Conservation (phyloP, 2,888 invertebrate species). For the Rhabditophanes sp. region DNA sequence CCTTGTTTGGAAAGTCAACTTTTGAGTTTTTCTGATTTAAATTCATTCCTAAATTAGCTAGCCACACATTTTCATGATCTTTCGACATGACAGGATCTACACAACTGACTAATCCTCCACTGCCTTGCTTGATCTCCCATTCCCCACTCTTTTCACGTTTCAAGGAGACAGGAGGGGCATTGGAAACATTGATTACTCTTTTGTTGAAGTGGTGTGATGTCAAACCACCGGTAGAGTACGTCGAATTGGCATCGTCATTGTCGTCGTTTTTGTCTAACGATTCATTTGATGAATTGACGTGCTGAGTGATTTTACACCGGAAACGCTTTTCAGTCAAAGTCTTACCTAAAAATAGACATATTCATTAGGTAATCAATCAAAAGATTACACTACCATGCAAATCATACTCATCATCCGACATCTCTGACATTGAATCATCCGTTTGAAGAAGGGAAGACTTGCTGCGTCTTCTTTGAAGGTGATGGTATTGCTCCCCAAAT, state of each 20-base stretch:
- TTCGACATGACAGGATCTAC: slow-evolving; percentile 44
- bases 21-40: slow-evolving; percentile 21
- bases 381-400: too few relatives aligned
- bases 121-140: slow-evolving; percentile 40
- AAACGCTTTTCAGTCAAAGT: too few relatives aligned
- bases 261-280: neutral
- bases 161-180: slow-evolving; percentile 43
- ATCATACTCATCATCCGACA: too few relatives aligned
- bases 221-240: neutral
- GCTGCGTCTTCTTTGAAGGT: slow-evolving; percentile 18
- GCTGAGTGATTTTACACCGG: too few relatives aligned
- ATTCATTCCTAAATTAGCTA: slow-evolving; percentile 43
- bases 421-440: too few relatives aligned
- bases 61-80: slow-evolving; percentile 41
- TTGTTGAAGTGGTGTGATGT: slow-evolving; percentile 20
- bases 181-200: slow-evolving; percentile 44
- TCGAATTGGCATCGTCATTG: neutral
- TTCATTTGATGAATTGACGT: too few relatives aligned
- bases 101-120: slow-evolving; percentile 42
- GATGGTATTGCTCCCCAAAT: slow-evolving; percentile 35
- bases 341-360: too few relatives aligned
- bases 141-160: slow-evolving; percentile 34
- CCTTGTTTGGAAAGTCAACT: slow-evolving; percentile 6
- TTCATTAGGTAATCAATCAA: too few relatives aligned
- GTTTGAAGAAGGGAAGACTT: too few relatives aligned